Conservation (phyloP, 2,888 invertebrate genomes). For the Palloptera scutellata region DNA sequence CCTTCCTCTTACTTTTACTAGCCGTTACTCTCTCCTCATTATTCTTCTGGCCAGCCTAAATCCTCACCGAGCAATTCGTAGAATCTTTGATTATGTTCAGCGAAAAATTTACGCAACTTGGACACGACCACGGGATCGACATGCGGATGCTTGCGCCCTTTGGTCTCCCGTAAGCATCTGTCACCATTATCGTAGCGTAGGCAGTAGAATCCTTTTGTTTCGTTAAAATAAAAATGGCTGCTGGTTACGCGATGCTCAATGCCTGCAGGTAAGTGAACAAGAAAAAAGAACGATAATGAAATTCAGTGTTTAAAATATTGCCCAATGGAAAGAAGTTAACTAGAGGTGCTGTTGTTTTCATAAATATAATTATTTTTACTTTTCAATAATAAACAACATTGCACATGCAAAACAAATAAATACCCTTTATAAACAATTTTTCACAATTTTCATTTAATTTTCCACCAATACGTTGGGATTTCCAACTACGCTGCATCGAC, state of each 20-base stretch:
- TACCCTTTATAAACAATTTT: no score
- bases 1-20: conserved; percentile 6
- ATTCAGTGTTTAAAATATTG: no score
- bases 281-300: no score
- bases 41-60: conserved; percentile 93
- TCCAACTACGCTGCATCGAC: no score
- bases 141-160: conserved; percentile 83
- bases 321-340: no score
- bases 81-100: conserved; percentile 90
- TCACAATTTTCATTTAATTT: no score
- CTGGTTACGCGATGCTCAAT: conserved; percentile 71
- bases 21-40: conserved; percentile 46
- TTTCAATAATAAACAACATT: no score
- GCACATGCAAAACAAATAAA: no score
- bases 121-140: conserved; percentile 82
- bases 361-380: not conserved
- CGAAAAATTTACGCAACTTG: conserved; percentile 84
- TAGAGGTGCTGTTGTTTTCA: not conserved
- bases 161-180: conserved; percentile 84
- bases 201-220: conserved; percentile 96
- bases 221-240: conserved; percentile 95
- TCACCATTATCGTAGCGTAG: conserved; percentile 83
- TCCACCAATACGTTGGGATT: no score
- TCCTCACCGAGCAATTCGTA: conserved; percentile 92
- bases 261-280: conserved; percentile 45